Evolutionary conservation across 2,888 invertebrate species (phyloP), one percentile per base, ranked within the genome.

Genomic region (Cataglyphis rosenhaueri): DNA sequence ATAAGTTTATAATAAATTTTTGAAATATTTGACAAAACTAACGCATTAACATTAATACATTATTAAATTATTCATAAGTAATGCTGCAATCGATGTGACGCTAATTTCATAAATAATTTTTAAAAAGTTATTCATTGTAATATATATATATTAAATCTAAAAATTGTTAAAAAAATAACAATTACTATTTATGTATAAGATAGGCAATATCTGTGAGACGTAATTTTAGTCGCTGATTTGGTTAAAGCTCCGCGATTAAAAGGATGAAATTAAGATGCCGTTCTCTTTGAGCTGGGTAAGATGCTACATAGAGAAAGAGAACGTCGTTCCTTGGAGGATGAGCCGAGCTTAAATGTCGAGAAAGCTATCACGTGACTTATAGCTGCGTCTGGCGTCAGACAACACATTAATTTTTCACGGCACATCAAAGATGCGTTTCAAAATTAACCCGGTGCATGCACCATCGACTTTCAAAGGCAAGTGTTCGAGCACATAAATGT

Each of bases 391-490:
- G 41, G 44, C 65, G 25, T 35, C 44, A 68, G 64, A 81, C 64
- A 82, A 73, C 76, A 68, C 83, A 86, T 86, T 86, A 86, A 86
- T 85, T 86, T 86, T 86, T 84, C 87, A 76, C 48, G 61, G 29
- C 38, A 48, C 25, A 71, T 71, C 35, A 59, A 12, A 59, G 59
- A 71, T 79, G 71, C 48, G 71, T 61, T 35, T 32, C 25, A 59
- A 71, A 79, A 59, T 71, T 79, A 79, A 79, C 35, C 12, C 6
- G 25, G 8, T 48, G 35, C 59, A 78, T 78, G 59, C 59, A 25
- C 71, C 32, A 70, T 78, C 32, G 44, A 32, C n/a, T 59, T 18
- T 71, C 78, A 79, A 71, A 79, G 44, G 44, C 35, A 57, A 32
- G 10, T 15, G 25, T 71, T 35, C 59, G 12, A 32, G n/a, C 1